Conservation (phyloP, 2,888 invertebrate genomes). For the Timandra comae region DNA sequence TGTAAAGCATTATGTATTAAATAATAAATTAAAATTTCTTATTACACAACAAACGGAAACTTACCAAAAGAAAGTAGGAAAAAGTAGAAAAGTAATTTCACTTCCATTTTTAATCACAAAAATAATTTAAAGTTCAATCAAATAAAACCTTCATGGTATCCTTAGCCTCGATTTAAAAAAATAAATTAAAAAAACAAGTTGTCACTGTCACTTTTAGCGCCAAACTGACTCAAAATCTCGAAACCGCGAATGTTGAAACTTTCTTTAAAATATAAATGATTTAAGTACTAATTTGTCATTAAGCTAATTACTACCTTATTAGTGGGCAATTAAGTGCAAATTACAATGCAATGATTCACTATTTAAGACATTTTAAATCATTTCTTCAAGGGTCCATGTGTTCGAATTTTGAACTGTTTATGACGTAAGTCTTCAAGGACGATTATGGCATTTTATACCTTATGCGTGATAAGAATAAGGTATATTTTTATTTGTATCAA, state of each 20-base stretch:
- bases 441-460: slow-evolving; percentile 16
- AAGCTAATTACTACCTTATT: slow-evolving; percentile 26
- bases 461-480: neutral
- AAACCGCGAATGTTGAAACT: neutral
- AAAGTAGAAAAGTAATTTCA: slow-evolving; percentile 19
- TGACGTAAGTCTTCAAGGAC: slow-evolving; percentile 23
- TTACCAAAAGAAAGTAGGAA: slow-evolving; percentile 42
- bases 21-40: neutral
- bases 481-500: slow-evolving; percentile 9
- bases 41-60: slow-evolving; percentile 16
- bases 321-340: slow-evolving; percentile 12
- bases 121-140: slow-evolving; percentile 4
- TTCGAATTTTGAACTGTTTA: slow-evolving; percentile 32
- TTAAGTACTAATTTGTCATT: slow-evolving; percentile 21
- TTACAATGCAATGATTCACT: slow-evolving; percentile 25
- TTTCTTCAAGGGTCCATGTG: slow-evolving; percentile 22
- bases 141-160: slow-evolving; percentile 19
- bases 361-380: slow-evolving; percentile 13
- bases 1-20: neutral
- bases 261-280: slow-evolving; percentile 1
- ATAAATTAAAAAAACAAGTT: slow-evolving; percentile 28
- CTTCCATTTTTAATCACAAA: slow-evolving; percentile 25
- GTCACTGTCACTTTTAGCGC: slow-evolving; percentile 50
- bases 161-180: slow-evolving; percentile 18
- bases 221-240: slow-evolving; percentile 42